A percentile compares a stretch with the other conserved stretches of the same genome.
phyloP scores from a whole-genome alignment of 2,113 vertebrate species.

The Balaeniceps rex region DNA sequence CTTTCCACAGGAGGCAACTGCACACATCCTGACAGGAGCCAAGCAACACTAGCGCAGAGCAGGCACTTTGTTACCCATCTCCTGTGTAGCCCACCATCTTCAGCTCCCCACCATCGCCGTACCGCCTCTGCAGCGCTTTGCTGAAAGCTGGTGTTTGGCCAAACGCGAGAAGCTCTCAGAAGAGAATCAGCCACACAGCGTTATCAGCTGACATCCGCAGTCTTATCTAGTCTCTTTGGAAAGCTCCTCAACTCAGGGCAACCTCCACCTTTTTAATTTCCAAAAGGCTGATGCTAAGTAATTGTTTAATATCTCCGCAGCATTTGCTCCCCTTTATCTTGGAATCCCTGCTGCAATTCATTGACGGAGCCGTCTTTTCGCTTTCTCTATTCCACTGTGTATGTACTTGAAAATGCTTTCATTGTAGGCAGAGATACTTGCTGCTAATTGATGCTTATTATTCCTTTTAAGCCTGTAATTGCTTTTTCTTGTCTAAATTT shows the following conservation, averaged over 20 bases:
- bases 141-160: neutral
- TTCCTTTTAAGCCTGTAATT: constrained; percentile 68
- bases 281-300: constrained; percentile 18
- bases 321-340: constrained; percentile 55
- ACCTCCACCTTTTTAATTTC: constrained; percentile 46
- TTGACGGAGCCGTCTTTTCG: neutral
- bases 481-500: constrained; percentile 66
- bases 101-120: neutral
- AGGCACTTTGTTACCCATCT: accelerated
- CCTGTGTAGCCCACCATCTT: neutral
- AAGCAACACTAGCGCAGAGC: neutral
- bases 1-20: neutral
- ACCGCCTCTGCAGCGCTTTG: accelerated
- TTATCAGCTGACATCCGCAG: neutral
- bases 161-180: neutral
- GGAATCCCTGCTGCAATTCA: constrained; percentile 56
- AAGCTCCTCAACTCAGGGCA: neutral
- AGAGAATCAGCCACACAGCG: neutral
- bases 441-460: constrained; percentile 70
- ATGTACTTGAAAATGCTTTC: constrained; percentile 58
- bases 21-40: neutral
- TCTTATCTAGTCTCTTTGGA: neutral
- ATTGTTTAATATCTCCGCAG: constrained; percentile 57
- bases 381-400: constrained; percentile 34
- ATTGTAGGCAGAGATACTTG: constrained; percentile 61